Evolutionary conservation across 2,888 invertebrate genomes (phyloP), one percentile per base, ranked within the genome.

Genomic region (Drosophila siamana): DNA sequence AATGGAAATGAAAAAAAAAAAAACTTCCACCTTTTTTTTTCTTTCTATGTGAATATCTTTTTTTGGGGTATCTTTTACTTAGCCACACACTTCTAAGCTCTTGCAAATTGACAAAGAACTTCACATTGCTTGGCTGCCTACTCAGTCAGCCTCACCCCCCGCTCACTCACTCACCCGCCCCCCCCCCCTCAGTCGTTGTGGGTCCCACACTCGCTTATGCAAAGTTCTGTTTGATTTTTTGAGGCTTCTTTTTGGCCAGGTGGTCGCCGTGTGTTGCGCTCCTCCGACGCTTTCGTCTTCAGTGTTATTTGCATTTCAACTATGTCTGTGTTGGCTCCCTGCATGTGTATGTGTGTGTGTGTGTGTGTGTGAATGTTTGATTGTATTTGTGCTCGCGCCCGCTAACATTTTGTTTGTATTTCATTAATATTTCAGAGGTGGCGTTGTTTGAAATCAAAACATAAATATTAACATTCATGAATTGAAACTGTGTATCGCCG

Each of bases 401-500:
- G 84, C 85, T 86, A 89, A 86, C 88, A 88, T 88, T 87, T 81
- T 88, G 88, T 88, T 88, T 88, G 87, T 80, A 79, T 89, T 89
- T 89, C 89, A 89, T 89, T 89, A 89, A 89, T 90, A 90, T 90
- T 89, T 89, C 85, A 89, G 81, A 89, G 83, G 83, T 88, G 89
- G 78, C 78, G 79, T 86, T 89, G 82, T 88, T 88, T 77, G 87
- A 85, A 89, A 89, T 88, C 89, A 89, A 89, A 88, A 88, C 87
- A 88, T 88, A 88, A 89, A 88, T 88, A 88, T 88, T 88, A 88
- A 88, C 89, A 89, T 89, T 88, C 87, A 84, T 80, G 88, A 88
- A 88, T 88, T 88, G 89, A 88, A 88, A 88, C 85, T 79, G 80
- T 81, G 83, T 85, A 81, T 88, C 78, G 88, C 88, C 89, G 74